These are phyloP conservation scores for Eulemur rubriventer DNA, from an alignment of 2,797 vertebrate genomes.

Conservation along the genomic window DNA sequence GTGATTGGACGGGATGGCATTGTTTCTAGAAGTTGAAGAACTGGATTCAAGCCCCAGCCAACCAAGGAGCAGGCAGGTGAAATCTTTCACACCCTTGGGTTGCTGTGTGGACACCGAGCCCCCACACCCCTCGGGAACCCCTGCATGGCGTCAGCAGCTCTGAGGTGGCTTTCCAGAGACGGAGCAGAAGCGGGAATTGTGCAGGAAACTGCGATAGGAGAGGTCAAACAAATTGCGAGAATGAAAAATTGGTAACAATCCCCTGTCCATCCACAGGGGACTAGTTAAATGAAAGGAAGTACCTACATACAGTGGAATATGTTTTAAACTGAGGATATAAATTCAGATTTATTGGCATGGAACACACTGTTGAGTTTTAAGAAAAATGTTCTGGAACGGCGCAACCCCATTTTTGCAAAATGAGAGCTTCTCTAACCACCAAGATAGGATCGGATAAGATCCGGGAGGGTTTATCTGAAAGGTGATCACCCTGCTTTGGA, in stretches of 20 bases:
- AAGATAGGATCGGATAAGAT: background rate
- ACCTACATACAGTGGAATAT: background rate
- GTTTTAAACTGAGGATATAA: background rate
- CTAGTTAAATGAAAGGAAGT: background rate
- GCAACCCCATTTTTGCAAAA: conserved; percentile 14
- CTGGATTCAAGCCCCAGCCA: background rate
- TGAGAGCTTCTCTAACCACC: background rate
- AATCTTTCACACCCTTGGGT: background rate
- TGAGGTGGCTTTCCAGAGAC: background rate
- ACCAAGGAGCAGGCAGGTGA: background rate
- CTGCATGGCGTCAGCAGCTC: background rate
- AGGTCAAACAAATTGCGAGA: background rate
- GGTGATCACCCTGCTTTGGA: background rate
- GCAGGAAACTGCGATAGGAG: background rate
- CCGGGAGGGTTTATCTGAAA: background rate
- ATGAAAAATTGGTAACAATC: background rate
- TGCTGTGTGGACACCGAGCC: background rate
- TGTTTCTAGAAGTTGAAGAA: background rate
- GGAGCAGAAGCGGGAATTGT: background rate
- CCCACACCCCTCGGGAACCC: too few relatives aligned
- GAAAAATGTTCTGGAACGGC: background rate
- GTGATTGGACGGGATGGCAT: background rate
- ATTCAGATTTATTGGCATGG: background rate
- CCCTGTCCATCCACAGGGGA: background rate
- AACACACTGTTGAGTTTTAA: background rate